phyloP scores from a whole-genome alignment of 2,888 invertebrate genomes.

The Stenoptilia bipunctidactyla region DNA sequence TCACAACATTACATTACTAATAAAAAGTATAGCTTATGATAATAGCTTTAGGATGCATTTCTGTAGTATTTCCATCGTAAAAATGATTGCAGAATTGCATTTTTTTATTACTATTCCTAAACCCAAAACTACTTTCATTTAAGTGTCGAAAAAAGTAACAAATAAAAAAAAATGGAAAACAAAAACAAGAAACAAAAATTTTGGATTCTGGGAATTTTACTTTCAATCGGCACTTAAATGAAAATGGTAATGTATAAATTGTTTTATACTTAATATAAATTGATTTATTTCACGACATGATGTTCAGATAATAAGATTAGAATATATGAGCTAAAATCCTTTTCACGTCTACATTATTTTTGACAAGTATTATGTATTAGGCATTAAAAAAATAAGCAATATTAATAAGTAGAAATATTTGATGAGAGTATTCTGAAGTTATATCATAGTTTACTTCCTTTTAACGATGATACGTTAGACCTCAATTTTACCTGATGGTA shows the following conservation, averaged over 20 bases:
- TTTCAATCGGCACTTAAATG: not conserved
- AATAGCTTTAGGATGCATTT: conserved; percentile 24
- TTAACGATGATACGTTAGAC: no score
- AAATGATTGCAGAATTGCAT: conserved; percentile 63
- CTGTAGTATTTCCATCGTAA: conserved; percentile 49
- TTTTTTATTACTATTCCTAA: conserved; percentile 34
- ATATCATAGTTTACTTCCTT: no score
- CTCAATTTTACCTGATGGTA: no score
- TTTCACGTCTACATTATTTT: no score
- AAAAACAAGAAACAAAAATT: not conserved
- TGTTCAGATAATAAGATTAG: no score
- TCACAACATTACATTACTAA: no score
- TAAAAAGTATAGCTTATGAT: not conserved
- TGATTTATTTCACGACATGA: no score
- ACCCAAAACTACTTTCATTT: conserved; percentile 9
- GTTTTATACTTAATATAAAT: not conserved
- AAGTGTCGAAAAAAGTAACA: not conserved
- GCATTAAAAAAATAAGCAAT: no score
- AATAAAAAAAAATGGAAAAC: not conserved
- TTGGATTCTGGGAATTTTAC: not conserved
- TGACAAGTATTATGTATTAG: no score
- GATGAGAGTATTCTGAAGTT: no score
- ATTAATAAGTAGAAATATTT: no score
- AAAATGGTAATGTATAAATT: not conserved
- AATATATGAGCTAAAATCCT: no score